Evolutionary conservation across 2,113 vertebrate genomes (phyloP).

Genomic region (Hydrochoerus hydrochaeris): DNA sequence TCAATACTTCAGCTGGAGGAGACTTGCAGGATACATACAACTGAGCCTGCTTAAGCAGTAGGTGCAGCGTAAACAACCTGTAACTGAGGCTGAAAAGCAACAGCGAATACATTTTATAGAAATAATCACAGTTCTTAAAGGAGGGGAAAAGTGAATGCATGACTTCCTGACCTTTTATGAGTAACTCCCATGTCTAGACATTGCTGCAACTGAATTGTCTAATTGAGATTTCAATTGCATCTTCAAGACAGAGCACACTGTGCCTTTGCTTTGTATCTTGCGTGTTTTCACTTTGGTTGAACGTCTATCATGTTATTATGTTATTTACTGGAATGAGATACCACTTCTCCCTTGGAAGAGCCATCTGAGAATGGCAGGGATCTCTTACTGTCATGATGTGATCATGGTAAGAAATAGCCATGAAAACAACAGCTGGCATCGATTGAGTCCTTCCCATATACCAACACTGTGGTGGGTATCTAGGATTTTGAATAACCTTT

Average conservation of each 20-base stretch:
- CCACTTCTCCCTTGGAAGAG: background rate
- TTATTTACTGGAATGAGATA: background rate
- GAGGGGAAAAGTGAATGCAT: background rate
- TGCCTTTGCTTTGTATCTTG: background rate
- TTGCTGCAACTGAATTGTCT: background rate
- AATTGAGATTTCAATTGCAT: background rate
- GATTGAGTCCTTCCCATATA: background rate
- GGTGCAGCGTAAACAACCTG: background rate
- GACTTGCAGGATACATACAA: background rate
- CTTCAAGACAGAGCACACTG: background rate
- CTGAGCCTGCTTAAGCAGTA: background rate
- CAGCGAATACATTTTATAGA: background rate
- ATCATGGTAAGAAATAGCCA: background rate
- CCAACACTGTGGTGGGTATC: background rate
- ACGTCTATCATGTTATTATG: background rate
- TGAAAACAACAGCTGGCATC: background rate
- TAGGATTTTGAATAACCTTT: background rate
- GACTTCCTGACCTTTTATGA: background rate
- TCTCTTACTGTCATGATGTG: background rate
- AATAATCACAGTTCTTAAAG: background rate
- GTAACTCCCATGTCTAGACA: fast-evolving
- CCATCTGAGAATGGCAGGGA: background rate
- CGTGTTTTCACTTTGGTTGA: background rate
- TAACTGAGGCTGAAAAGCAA: background rate
- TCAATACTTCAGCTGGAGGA: background rate